Evolutionary conservation across 2,797 vertebrate species (phyloP), one percentile per base, ranked within the genome.

Genomic region (Hylomyscus alleni): DNA sequence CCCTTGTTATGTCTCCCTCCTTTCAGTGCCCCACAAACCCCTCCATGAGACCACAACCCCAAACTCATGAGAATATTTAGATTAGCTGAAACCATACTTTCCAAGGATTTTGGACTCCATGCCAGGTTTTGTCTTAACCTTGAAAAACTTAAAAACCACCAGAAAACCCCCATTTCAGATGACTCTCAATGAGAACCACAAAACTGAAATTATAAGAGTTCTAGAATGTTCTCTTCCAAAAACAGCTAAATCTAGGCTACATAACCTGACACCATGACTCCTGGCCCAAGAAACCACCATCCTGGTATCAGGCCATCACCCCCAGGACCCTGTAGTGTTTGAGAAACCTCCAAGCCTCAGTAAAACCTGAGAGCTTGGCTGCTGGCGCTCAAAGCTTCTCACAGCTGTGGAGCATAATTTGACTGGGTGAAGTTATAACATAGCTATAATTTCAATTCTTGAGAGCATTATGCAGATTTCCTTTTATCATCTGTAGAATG

Each of bases 141-240:
- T 29, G 40, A 91, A 97, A 96, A 93, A 47, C 4, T 34, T 20
- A 0, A 14, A 31, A 89, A 62, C 17, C 15, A n/a, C 80, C 47
- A 56, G 60, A 13, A 90, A 69, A 1, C 34, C 11, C 40, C 14
- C 2, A 37, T 86, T 91, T 52, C 84, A 89, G 50, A 83, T 54
- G 58, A 93, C 37, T 69, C 44, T 93, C 47, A 34, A 72, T 60
- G 29, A 91, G 0, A 31, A 1, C 26, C 60, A 58, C 22, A 67
- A 95, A 80, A 85, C 12, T 65, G 24, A 90, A 89, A 87, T 60
- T 20, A 54, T 0, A 56, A 12, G 12, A 24, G 72, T 76, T 87
- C 76, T 87, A 90, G 75, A 96, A 83, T 50, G 26, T 69, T 72
- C 58, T 91, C 81, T 72, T 86, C 69, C 31, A 85, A 10, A 4